Evolutionary conservation across 2,888 invertebrate species (phyloP).

Genomic region (Oscheius myriophilus): DNA sequence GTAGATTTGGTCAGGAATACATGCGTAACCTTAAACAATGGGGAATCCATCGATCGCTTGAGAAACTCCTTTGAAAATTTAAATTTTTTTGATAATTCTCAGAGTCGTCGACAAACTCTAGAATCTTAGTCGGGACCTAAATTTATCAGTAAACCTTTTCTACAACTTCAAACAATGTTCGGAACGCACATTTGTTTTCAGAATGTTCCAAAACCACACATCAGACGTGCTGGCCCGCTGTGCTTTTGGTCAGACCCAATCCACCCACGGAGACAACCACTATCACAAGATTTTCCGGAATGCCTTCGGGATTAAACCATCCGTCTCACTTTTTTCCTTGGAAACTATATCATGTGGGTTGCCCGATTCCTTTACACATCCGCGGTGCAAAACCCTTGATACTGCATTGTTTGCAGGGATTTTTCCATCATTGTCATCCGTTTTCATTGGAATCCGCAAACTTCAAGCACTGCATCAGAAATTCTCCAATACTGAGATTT

Average conservation of each 20-base stretch:
- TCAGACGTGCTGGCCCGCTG: conserved; percentile 53
- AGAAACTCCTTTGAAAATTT: too few relatives aligned
- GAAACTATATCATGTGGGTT: conserved; percentile 38
- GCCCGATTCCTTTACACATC: background rate
- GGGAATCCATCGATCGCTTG: too few relatives aligned
- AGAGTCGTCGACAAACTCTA: too few relatives aligned
- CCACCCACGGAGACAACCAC: conserved; percentile 34
- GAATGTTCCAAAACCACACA: conserved; percentile 56
- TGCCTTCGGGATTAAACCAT: conserved; percentile 35
- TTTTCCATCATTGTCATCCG: background rate
- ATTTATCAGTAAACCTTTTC: too few relatives aligned
- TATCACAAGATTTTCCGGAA: conserved; percentile 32
- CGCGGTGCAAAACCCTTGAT: background rate
- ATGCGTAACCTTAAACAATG: too few relatives aligned
- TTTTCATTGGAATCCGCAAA: background rate
- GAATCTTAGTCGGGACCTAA: too few relatives aligned
- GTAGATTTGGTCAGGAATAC: too few relatives aligned
- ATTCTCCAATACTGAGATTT: too few relatives aligned
- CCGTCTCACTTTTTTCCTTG: background rate
- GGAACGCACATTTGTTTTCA: too few relatives aligned
- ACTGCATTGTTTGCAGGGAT: background rate
- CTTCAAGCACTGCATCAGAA: background rate
- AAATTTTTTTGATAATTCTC: too few relatives aligned
- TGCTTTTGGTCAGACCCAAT: conserved; percentile 48
- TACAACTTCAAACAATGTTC: too few relatives aligned